Percentiles rank a stretch among this genome's conserved stretches.
Evolutionary conservation across 2,113 vertebrate species (phyloP).

Genomic region (Mesoclemmys tuberculata): DNA sequence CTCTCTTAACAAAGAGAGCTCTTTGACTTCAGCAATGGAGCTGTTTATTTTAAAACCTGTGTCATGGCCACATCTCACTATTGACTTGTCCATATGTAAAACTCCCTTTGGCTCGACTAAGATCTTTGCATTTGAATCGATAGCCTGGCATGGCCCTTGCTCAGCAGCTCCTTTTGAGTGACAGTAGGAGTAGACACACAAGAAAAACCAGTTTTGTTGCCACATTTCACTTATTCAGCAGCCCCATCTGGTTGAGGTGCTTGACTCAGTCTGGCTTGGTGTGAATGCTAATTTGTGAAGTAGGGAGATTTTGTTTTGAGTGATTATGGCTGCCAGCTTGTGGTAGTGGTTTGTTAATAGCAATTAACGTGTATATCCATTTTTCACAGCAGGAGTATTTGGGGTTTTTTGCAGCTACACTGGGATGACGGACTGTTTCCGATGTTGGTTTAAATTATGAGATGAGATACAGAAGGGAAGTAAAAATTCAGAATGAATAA

Average conservation of each 20-base stretch:
- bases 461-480: neutral
- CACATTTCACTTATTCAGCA: neutral
- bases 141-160: neutral
- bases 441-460: neutral
- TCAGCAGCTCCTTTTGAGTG: neutral
- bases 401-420: neutral
- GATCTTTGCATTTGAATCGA: neutral
- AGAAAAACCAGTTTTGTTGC: neutral
- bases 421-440: neutral
- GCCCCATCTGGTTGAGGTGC: neutral
- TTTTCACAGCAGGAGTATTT: neutral
- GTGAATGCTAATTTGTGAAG: constrained; percentile 21
- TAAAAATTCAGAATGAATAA: neutral
- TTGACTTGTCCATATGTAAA: neutral
- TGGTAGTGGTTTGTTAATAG: neutral
- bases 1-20: neutral
- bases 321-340: constrained; percentile 23
- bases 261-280: neutral
- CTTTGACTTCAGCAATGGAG: neutral
- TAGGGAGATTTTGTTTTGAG: neutral
- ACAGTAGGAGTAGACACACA: neutral
- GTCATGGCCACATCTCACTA: neutral
- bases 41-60: neutral
- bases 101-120: neutral
- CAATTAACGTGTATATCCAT: neutral